Evolutionary conservation across 37 sponge, comb jelly and placozoan species (phyloP).

Genomic region (Aphrocallistes beatrix): DNA sequence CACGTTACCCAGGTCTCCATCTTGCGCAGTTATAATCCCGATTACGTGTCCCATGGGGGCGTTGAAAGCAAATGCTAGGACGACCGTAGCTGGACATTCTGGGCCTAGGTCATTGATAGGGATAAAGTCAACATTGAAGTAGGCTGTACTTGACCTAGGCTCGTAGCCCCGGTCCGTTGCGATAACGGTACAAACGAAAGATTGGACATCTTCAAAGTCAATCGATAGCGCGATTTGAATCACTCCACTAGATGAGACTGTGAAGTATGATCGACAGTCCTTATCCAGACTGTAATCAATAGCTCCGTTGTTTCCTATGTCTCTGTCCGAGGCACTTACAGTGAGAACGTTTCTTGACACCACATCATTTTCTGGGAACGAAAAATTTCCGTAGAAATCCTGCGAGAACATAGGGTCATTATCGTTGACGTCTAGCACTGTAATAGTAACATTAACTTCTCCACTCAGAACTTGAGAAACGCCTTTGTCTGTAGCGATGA

Average conservation of each 20-base stretch:
- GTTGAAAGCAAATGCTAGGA: background rate
- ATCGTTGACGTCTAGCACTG: slow-evolving; percentile 59
- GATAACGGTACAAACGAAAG: slow-evolving; percentile 23
- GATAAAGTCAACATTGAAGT: slow-evolving; percentile 16
- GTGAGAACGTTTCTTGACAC: background rate
- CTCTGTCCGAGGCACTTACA: slow-evolving; percentile 31
- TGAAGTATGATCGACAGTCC: slow-evolving; percentile 22
- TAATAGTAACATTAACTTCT: slow-evolving; percentile 23
- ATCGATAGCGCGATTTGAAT: background rate
- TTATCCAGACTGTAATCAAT: slow-evolving; percentile 24
- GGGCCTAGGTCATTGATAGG: slow-evolving; percentile 27
- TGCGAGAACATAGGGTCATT: slow-evolving; percentile 42
- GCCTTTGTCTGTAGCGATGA: slow-evolving; percentile 40
- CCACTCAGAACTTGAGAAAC: slow-evolving; percentile 28
- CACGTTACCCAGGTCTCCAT: background rate
- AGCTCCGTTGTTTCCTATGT: slow-evolving; percentile 22
- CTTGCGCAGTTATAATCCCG: background rate
- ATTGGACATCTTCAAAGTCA: slow-evolving; percentile 29
- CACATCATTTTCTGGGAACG: background rate
- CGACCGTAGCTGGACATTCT: background rate
- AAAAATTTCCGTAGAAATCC: background rate
- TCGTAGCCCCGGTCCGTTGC: slow-evolving; percentile 27
- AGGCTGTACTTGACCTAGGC: background rate
- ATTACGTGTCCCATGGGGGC: background rate
- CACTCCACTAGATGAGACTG: slow-evolving; percentile 22